Evolutionary conservation across 2,113 vertebrate genomes (phyloP).

Genomic region (Cyrtonyx montezumae): DNA sequence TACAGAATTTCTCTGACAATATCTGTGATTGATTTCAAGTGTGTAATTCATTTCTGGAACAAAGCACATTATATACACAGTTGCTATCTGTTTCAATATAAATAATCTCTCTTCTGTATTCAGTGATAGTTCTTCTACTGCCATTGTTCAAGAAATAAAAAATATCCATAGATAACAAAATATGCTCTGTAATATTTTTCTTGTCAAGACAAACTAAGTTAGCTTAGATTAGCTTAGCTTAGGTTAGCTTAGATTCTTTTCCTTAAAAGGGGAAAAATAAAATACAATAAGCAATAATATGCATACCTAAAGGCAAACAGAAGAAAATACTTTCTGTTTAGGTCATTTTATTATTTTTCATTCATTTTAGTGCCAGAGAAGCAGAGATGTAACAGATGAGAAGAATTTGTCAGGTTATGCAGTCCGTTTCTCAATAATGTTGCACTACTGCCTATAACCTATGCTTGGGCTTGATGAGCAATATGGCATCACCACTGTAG

Average conservation of each 20-base stretch:
- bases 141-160: neutral
- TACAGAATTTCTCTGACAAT: neutral
- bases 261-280: neutral
- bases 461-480: neutral
- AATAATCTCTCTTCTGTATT: neutral
- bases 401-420: neutral
- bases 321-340: neutral
- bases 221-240: neutral
- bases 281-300: neutral
- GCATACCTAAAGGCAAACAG: neutral
- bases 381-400: neutral
- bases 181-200: neutral
- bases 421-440: neutral
- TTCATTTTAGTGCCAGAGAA: neutral
- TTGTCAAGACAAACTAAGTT: neutral
- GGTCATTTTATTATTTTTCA: neutral
- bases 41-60: neutral
- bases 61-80: conserved; percentile 52
- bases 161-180: neutral
- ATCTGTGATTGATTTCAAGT: conserved; percentile 1
- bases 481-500: neutral
- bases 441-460: rapidly evolving
- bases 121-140: neutral
- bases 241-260: neutral
- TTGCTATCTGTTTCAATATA: conserved; percentile 5